Evolutionary conservation across 2,888 invertebrate genomes (phyloP).

Genomic region (Onthophagus sagittarius): DNA sequence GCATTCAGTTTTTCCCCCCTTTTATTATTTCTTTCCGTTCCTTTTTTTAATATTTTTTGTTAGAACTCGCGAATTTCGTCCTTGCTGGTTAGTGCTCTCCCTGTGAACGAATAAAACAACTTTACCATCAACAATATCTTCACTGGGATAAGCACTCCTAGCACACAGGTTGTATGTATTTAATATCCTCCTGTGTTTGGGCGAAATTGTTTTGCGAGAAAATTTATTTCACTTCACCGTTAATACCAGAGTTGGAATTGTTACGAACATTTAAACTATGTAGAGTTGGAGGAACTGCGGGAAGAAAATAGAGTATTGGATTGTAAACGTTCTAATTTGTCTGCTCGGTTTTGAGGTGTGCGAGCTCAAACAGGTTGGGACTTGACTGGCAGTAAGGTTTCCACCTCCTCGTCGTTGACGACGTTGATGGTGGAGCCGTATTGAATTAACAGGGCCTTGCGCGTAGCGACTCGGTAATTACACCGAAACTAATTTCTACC

Average conservation of each 20-base stretch:
- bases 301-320: background rate
- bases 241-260: too few relatives aligned
- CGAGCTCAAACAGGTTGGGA: background rate
- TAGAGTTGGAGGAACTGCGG: too few relatives aligned
- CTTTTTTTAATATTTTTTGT: background rate
- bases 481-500: constrained; percentile 28
- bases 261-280: too few relatives aligned
- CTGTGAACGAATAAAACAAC: constrained; percentile 26
- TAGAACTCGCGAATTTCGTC: background rate
- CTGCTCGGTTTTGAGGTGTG: background rate
- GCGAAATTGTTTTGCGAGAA: background rate
- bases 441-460: constrained; percentile 27
- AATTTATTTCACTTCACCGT: background rate
- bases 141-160: constrained; percentile 30
- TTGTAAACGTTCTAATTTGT: background rate
- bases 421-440: constrained; percentile 22
- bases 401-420: background rate
- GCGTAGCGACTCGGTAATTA: constrained; percentile 29
- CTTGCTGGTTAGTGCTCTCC: constrained; percentile 29
- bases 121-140: constrained; percentile 21
- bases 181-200: constrained; percentile 22
- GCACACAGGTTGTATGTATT: constrained; percentile 30
- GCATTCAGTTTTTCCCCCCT: background rate
- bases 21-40: too few relatives aligned
- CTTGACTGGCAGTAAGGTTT: background rate